phyloP scores from a whole-genome alignment of 2,113 vertebrate species.

The Brachypteracias leptosomus region DNA sequence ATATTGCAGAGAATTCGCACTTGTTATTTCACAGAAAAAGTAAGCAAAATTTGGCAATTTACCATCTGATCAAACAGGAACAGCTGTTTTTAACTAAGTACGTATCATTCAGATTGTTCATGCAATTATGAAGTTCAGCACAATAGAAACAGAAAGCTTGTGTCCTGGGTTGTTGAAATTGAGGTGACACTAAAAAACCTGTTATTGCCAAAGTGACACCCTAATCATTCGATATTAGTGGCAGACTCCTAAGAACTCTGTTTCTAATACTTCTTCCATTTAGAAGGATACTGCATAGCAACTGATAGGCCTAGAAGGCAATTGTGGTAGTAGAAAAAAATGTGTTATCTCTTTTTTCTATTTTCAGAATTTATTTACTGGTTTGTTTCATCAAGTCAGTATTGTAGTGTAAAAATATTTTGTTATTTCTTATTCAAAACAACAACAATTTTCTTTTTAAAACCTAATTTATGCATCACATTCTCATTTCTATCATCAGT shows the following conservation, averaged over 20 bases:
- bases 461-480: neutral
- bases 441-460: neutral
- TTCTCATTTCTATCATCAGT: neutral
- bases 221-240: neutral
- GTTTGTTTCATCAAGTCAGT: neutral
- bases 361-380: neutral
- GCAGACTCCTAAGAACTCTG: neutral
- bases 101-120: neutral
- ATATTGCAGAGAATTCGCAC: neutral
- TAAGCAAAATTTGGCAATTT: neutral
- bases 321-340: neutral
- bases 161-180: neutral
- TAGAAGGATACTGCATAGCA: neutral
- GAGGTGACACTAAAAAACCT: neutral
- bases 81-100: neutral
- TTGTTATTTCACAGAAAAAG: rapidly evolving
- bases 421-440: neutral
- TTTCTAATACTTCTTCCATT: neutral
- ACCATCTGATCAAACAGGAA: neutral
- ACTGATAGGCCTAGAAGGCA: neutral
- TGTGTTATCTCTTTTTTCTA: neutral
- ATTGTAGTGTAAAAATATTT: neutral
- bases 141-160: neutral
- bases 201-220: neutral
- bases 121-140: neutral